Percentiles rank a stretch among this genome's conserved stretches.
Evolutionary conservation across 1,140 invertebrate species (phyloP).

Genomic region (Acromyrmex heyeri): DNA sequence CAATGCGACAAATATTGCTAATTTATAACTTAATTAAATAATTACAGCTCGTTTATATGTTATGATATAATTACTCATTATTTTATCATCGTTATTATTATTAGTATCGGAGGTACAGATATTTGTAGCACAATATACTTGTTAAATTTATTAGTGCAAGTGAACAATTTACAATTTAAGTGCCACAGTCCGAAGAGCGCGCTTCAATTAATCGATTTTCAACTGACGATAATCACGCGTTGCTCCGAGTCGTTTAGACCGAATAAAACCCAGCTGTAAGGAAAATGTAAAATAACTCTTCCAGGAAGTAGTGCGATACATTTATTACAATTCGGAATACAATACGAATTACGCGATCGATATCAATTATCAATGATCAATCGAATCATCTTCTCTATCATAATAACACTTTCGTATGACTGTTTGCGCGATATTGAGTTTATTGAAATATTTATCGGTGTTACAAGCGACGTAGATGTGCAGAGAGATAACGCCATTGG

Average conservation of each 20-base stretch:
- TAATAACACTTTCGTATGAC: slow-evolving; percentile 21
- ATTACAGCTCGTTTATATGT: not conserved
- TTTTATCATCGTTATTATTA: slow-evolving; percentile 5
- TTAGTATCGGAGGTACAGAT: not conserved
- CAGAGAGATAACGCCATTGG: not conserved
- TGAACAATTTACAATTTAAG: slow-evolving; percentile 17
- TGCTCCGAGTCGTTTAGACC: slow-evolving; percentile 36
- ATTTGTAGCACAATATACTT: not conserved
- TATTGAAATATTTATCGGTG: slow-evolving; percentile 79
- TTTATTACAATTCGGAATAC: slow-evolving; percentile 47
- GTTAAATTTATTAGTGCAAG: slow-evolving; percentile 6
- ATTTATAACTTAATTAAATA: slow-evolving; percentile 5
- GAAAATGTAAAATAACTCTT: slow-evolving; percentile 20
- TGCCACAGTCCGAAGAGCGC: slow-evolving; percentile 2
- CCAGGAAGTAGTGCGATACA: slow-evolving; percentile 2
- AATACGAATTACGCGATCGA: slow-evolving; percentile 45
- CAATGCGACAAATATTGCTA: not conserved
- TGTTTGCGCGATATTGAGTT: slow-evolving; percentile 76
- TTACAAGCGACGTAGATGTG: slow-evolving; percentile 51
- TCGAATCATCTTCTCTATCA: slow-evolving; percentile 29
- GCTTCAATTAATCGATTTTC: slow-evolving; percentile 12
- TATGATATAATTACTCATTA: not conserved
- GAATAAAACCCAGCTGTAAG: not conserved
- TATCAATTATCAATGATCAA: slow-evolving; percentile 48
- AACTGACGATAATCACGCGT: slow-evolving; percentile 30